Conservation (phyloP, 2,888 invertebrate species). For the Resseliella maxima region DNA sequence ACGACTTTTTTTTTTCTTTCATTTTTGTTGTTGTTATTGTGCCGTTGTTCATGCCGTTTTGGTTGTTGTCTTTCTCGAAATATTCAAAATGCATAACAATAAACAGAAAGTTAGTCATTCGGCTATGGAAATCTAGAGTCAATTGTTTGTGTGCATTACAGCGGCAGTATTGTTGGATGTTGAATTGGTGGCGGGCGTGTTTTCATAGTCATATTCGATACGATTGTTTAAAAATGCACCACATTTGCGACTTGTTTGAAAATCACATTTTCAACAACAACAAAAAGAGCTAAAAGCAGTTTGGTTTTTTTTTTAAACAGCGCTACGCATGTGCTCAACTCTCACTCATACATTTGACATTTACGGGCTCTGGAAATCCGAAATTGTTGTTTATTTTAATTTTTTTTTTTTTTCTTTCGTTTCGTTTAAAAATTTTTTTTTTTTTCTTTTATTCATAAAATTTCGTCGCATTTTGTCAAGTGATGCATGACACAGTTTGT, state of each 20-base stretch:
- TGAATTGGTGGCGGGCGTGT: conserved; percentile 23
- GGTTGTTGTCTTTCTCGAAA: neutral
- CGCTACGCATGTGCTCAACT: conserved; percentile 10
- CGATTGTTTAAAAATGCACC: conserved; percentile 45
- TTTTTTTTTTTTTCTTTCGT: too few species aligned
- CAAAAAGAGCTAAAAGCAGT: neutral
- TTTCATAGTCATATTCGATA: conserved; percentile 13
- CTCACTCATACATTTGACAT: neutral
- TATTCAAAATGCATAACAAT: conserved; percentile 53
- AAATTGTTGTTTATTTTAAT: neutral
- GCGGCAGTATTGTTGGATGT: neutral
- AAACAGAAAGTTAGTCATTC: conserved; percentile 48
- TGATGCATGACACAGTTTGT: conserved; percentile 45
- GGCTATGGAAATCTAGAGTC: neutral
- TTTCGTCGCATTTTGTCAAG: conserved; percentile 34
- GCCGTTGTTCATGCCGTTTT: too few species aligned
- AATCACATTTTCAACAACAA: neutral
- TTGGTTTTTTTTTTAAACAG: neutral
- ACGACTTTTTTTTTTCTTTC: neutral
- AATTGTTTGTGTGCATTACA: conserved; percentile 33
- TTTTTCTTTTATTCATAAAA: neutral
- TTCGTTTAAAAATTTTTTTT: neutral
- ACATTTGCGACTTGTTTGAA: conserved; percentile 45
- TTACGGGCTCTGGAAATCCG: neutral
- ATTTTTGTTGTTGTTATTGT: too few species aligned